Conservation (phyloP, 2,113 vertebrate species). For the Brachyhypopomus gauderio region DNA sequence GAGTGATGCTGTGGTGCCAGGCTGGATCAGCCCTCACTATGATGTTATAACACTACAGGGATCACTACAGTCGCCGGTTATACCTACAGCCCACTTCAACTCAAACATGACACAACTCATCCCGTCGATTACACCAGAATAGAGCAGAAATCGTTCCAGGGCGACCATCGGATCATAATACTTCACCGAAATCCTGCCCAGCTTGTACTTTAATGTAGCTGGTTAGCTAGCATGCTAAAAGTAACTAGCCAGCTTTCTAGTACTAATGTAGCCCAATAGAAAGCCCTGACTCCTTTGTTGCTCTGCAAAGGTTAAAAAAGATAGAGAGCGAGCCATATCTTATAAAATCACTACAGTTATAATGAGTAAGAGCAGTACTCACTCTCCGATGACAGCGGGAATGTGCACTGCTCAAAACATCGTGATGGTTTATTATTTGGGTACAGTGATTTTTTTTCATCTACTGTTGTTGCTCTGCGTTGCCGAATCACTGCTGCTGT, state of each 20-base stretch:
- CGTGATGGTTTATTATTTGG: conserved; percentile 70
- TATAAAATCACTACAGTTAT: conserved; percentile 40
- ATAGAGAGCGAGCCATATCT: conserved; percentile 41
- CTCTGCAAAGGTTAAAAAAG: conserved; percentile 59
- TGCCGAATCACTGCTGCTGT: conserved; percentile 83
- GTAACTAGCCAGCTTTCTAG: conserved; percentile 51
- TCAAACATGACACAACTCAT: not conserved
- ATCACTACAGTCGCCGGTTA: too few relatives aligned
- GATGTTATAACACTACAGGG: not conserved
- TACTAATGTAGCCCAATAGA: conserved; percentile 20
- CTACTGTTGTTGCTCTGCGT: conserved; percentile 65
- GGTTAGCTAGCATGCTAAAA: conserved; percentile 49
- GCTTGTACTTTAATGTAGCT: not conserved
- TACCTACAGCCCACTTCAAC: not conserved
- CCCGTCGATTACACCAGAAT: not conserved
- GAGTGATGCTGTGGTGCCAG: too few relatives aligned
- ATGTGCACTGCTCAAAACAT: conserved; percentile 72
- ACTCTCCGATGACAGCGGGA: conserved; percentile 72
- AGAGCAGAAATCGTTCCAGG: not conserved
- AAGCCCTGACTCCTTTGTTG: conserved; percentile 75
- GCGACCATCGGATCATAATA: not conserved
- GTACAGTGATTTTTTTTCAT: conserved; percentile 63
- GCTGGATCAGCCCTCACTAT: not conserved
- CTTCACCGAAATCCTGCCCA: not conserved
- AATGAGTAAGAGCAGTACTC: conserved; percentile 64